These are phyloP conservation scores for Chrysomela aeneicollis DNA, from an alignment of 2,888 invertebrate species.

Conservation along the genomic window DNA sequence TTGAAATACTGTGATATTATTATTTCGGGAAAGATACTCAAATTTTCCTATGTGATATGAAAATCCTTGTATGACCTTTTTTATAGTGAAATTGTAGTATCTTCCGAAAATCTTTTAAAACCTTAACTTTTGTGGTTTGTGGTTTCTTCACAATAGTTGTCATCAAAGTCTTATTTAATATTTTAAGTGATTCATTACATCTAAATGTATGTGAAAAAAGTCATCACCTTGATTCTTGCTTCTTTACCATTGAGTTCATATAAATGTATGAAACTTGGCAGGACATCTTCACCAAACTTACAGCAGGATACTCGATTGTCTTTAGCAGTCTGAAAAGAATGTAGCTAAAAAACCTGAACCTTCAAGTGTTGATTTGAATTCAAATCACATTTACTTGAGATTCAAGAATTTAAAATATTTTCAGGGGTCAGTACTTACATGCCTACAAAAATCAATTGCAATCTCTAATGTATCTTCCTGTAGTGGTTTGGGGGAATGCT, in stretches of 20 bases:
- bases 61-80: too few species aligned
- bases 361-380: neutral
- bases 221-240: constrained; percentile 47
- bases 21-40: too few species aligned
- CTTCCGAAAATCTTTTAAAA: too few species aligned
- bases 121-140: too few species aligned
- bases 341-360: too few species aligned
- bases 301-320: constrained; percentile 56
- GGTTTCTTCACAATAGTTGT: too few species aligned
- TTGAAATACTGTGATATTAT: too few species aligned
- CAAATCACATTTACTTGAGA: neutral
- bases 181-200: too few species aligned
- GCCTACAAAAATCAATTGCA: constrained; percentile 44
- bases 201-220: too few species aligned
- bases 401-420: neutral
- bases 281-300: constrained; percentile 57
- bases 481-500: constrained; percentile 36
- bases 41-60: too few species aligned
- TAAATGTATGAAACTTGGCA: constrained; percentile 45
- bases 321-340: constrained; percentile 52
- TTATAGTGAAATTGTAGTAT: too few species aligned
- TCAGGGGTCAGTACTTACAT: constrained; percentile 36
- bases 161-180: too few species aligned
- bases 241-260: constrained; percentile 49
- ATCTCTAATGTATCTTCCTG: constrained; percentile 46